Base-by-base conservation (phyloP, 2,797 vertebrate species). In the Sebastes trivittatus region DNA sequence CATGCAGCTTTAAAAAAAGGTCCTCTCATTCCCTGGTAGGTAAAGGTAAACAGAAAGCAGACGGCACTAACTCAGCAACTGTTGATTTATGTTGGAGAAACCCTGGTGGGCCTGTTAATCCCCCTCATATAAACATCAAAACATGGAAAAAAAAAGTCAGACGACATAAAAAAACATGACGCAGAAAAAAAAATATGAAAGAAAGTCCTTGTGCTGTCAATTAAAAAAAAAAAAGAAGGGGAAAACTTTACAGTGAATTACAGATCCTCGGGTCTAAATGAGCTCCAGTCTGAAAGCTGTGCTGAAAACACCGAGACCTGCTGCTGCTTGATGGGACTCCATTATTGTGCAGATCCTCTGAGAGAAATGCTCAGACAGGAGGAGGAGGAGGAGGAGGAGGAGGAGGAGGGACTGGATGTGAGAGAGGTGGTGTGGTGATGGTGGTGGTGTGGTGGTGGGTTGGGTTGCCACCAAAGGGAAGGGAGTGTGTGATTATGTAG, bases 401-500 rank as follows among this genome's bases (percentile, higher is more conserved):
- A 38, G 75, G 56, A 60, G 56, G 74, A 78, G 64, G 76, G 81
- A 85, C 81, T 76, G 87, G 75, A 84, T 66, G 85, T 27, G 74
- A 80, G 81, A 76, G 85, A 60, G 71, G 13, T 16, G 38, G 38
- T 52, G 69, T 52, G 69, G 71, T 14, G 80, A 59, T 27, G 79
- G 80, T 52, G 81, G 76, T 38, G 81, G 70, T 58, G 77, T 38
- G 81, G 70, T 58, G 81, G 78, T 74, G 88, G 79, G 83, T 86
- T 68, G 78, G 88, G 68, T 66, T 88, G 84, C 91, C 88, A 91
- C 86, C 88, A 86, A 86, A 91, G 82, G 80, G 83, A 87, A 90
- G 79, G 69, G 67, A 92, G 88, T 88, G 87, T 89, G 87, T 93
- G 85, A 93, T 91, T 93, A 92, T 93, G 81, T 65, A 90, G 88